These are phyloP conservation scores for Formica exsecta DNA, from an alignment of 1,140 invertebrate genomes.

Conservation along the genomic window DNA sequence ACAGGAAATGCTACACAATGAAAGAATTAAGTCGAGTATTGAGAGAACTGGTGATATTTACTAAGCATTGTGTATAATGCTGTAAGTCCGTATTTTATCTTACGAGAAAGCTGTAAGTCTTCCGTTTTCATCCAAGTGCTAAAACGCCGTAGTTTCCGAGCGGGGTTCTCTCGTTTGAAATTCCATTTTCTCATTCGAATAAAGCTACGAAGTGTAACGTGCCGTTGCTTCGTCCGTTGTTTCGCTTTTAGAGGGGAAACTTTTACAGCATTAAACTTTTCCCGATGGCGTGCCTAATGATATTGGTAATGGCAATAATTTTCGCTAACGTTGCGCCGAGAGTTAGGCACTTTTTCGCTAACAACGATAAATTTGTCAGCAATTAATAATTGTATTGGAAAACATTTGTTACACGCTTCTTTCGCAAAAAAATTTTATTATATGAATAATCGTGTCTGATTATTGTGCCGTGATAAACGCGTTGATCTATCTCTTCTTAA, in stretches of 20 bases:
- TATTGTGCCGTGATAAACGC: not conserved
- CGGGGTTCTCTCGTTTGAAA: slow-evolving; percentile 53
- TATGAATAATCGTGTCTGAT: no score
- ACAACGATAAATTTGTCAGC: slow-evolving; percentile 32
- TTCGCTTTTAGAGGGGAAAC: not conserved
- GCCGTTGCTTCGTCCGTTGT: not conserved
- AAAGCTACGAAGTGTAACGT: slow-evolving; percentile 31
- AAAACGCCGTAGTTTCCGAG: slow-evolving; percentile 20
- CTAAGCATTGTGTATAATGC: slow-evolving; percentile 8
- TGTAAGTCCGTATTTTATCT: slow-evolving; percentile 15
- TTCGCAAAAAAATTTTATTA: slow-evolving; percentile 32
- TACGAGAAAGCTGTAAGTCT: slow-evolving; percentile 22
- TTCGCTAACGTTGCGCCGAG: not conserved
- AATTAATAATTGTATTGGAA: slow-evolving; percentile 23
- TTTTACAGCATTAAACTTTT: slow-evolving; percentile 57
- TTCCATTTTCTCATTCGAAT: slow-evolving; percentile 62
- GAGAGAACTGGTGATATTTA: slow-evolving; percentile 15
- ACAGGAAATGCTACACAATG: not conserved
- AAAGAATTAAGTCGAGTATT: not conserved
- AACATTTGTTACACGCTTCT: slow-evolving; percentile 3
- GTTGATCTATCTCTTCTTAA: not conserved
- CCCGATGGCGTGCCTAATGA: slow-evolving; percentile 6
- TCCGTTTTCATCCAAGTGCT: slow-evolving; percentile 3
- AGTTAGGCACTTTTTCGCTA: not conserved
- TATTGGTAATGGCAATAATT: slow-evolving; percentile 53